Evolutionary conservation across 2,888 invertebrate species (phyloP).

Genomic region (Platypus cylindrus): DNA sequence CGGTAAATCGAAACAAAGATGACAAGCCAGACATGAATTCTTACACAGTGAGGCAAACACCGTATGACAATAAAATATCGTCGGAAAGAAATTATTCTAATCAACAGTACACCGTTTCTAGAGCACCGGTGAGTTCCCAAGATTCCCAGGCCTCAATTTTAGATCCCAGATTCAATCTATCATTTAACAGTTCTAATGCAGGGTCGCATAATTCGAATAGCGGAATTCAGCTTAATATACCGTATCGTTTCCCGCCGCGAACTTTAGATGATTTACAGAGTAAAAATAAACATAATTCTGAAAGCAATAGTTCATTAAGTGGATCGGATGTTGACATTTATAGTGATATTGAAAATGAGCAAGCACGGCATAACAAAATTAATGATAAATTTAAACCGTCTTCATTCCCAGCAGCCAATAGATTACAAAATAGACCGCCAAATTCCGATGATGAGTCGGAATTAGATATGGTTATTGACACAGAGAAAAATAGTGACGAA

Average conservation of each 20-base stretch:
- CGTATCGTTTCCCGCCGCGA: constrained; percentile 27
- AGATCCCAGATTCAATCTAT: not conserved
- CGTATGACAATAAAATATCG: constrained; percentile 5
- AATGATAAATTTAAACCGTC: constrained; percentile 8
- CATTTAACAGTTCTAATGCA: constrained; percentile 1
- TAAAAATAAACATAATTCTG: constrained; percentile 18
- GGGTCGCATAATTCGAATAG: constrained; percentile 6
- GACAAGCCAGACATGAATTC: constrained; percentile 12
- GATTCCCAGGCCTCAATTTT: not conserved
- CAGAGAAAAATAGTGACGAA: constrained; percentile 27
- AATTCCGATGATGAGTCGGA: constrained; percentile 42
- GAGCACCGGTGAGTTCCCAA: constrained; percentile 1
- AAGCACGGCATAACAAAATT: constrained; percentile 14
- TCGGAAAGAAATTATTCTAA: not conserved
- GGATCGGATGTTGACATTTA: constrained; percentile 48
- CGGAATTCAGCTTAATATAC: constrained; percentile 17
- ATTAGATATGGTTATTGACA: constrained; percentile 44
- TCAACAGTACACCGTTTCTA: not conserved
- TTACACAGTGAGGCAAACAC: constrained; percentile 8
- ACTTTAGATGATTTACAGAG: constrained; percentile 21
- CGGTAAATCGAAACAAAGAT: constrained; percentile 9
- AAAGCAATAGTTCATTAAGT: constrained; percentile 22
- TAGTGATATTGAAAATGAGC: constrained; percentile 43
- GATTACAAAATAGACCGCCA: constrained; percentile 17
- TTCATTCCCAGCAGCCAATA: constrained; percentile 3